Evolutionary conservation across 2,797 vertebrate species (phyloP).

Genomic region (Typhlichthys eigenmanni): DNA sequence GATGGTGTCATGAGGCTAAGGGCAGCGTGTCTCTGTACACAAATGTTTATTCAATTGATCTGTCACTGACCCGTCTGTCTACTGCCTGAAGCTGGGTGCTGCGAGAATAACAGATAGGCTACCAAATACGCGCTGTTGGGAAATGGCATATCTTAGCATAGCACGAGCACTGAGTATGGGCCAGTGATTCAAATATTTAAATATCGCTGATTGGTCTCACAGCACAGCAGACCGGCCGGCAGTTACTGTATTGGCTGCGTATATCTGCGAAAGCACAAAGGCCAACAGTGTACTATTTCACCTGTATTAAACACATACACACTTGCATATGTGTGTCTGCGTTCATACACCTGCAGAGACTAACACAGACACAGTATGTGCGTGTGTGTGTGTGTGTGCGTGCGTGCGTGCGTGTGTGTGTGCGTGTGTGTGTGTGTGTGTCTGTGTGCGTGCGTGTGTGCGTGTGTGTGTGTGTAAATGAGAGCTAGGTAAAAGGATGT

Average conservation of each 20-base stretch:
- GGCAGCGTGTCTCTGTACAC: constrained; percentile 35
- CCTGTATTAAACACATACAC: neutral
- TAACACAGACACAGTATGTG: no score
- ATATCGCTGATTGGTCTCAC: no score
- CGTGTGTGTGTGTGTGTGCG: no score
- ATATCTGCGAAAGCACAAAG: no score
- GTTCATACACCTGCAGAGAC: neutral
- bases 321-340: neutral
- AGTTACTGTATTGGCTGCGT: neutral
- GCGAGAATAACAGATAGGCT: no score
- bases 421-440: neutral
- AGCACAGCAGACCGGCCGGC: neutral
- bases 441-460: neutral
- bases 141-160: no score
- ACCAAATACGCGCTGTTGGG: no score
- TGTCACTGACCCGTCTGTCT: constrained; percentile 23
- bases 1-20: constrained; percentile 10
- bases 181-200: no score
- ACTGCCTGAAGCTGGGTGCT: neutral
- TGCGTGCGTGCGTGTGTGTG: neutral
- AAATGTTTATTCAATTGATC: constrained; percentile 79
- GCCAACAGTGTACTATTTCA: no score
- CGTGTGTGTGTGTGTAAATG: neutral
- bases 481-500: neutral
- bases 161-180: no score